Evolutionary conservation across 2,888 invertebrate genomes (phyloP).

Genomic region (Hirudinaria manillensis): DNA sequence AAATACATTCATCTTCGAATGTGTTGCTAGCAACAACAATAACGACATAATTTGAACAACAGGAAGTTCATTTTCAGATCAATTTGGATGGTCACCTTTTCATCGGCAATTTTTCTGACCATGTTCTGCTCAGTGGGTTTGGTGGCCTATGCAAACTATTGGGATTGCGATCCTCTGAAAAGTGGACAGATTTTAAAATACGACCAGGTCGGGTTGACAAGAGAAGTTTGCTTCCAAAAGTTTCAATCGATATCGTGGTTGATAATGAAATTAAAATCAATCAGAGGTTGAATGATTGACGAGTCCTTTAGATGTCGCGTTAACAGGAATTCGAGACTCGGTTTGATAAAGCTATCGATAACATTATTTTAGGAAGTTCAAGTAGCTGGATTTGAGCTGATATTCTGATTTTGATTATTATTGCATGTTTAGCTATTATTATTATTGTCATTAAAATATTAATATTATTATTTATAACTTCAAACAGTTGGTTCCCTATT

Average conservation of each 20-base stretch:
- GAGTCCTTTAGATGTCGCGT: no score
- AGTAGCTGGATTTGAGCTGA: no score
- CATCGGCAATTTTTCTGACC: slow-evolving; percentile 29
- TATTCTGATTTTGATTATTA: no score
- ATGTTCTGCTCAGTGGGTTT: slow-evolving; percentile 39
- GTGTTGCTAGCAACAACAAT: no score
- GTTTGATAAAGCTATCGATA: no score
- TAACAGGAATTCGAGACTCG: no score
- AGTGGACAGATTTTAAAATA: slow-evolving; percentile 32
- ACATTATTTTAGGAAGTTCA: no score
- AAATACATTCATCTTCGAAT: background rate
- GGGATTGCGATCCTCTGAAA: slow-evolving; percentile 38
- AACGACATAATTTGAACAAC: no score
- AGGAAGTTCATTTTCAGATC: slow-evolving; percentile 24
- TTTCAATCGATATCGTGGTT: background rate
- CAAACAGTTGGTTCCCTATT: slow-evolving; percentile 35
- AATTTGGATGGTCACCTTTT: slow-evolving; percentile 30
- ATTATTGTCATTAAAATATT: background rate
- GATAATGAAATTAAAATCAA: background rate
- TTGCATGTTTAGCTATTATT: no score
- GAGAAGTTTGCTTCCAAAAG: background rate
- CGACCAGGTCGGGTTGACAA: slow-evolving; percentile 47
- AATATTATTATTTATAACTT: no score
- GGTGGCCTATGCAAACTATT: slow-evolving; percentile 41
- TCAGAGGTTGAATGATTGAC: no score